A percentile compares a stretch with the other conserved stretches of the same genome.
phyloP scores from a whole-genome alignment of 1,140 invertebrate species.

The Zaprionus vittiger region DNA sequence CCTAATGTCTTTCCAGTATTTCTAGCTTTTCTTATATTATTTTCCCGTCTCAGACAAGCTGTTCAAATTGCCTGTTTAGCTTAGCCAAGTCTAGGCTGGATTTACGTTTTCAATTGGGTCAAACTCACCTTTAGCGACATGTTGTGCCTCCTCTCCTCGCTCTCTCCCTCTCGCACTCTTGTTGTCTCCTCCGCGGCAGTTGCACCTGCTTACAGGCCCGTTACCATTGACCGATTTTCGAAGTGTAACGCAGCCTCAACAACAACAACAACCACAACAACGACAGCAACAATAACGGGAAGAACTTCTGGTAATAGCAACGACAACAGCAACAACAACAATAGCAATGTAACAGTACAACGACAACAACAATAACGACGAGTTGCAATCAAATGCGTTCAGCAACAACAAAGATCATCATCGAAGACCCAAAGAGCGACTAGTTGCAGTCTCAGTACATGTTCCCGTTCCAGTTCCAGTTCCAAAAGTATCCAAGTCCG shows the following conservation, averaged over 20 bases:
- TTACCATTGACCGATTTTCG: slow-evolving; percentile 80
- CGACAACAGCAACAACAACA: slow-evolving; percentile 39
- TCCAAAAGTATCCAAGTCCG: slow-evolving; percentile 39
- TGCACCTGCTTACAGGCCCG: slow-evolving; percentile 77
- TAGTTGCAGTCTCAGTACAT: slow-evolving; percentile 36
- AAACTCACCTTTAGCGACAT: slow-evolving; percentile 79
- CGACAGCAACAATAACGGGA: slow-evolving; percentile 46
- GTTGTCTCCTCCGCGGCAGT: slow-evolving; percentile 21
- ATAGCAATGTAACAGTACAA: slow-evolving; percentile 46
- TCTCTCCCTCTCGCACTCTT: slow-evolving; percentile 21
- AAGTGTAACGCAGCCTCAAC: slow-evolving; percentile 64
- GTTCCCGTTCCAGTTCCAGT: slow-evolving; percentile 6
- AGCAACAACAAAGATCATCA: slow-evolving; percentile 35
- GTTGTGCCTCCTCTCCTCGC: slow-evolving; percentile 36
- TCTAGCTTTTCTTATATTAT: not conserved
- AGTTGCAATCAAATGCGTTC: slow-evolving; percentile 22
- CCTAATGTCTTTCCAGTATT: not conserved
- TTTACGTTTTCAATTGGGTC: slow-evolving; percentile 52
- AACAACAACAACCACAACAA: slow-evolving; percentile 15
- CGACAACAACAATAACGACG: slow-evolving; percentile 30
- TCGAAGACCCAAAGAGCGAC: slow-evolving; percentile 49
- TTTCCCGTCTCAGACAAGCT: slow-evolving; percentile 17
- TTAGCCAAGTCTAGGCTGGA: slow-evolving; percentile 2
- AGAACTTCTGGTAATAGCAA: slow-evolving; percentile 56
- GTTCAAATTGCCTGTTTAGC: slow-evolving; percentile 27